Evolutionary conservation across 2,113 vertebrate species (phyloP).

Genomic region (Chaetops frenatus): DNA sequence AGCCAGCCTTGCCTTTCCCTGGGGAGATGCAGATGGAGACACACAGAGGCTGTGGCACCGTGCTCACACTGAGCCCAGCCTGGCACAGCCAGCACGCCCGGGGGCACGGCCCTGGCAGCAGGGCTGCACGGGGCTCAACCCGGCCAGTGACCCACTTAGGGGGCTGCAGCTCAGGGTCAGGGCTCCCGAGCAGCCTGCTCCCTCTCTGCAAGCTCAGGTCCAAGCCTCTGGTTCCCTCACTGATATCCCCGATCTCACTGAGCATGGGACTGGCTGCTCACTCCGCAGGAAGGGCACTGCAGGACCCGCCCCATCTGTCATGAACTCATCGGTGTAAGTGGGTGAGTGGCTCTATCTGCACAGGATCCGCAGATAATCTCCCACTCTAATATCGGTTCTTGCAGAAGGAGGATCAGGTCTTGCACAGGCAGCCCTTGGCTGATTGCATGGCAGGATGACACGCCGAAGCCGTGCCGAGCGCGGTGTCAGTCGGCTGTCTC

Average conservation of each 20-base stretch:
- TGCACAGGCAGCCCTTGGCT: neutral
- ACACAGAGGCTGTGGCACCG: neutral
- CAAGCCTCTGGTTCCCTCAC: no score
- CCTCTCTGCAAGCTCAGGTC: neutral
- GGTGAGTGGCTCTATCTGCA: neutral
- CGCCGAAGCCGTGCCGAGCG: neutral
- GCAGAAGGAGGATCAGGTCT: neutral
- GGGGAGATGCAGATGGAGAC: neutral
- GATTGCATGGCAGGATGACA: neutral
- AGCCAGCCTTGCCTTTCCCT: neutral
- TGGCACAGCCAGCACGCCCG: neutral
- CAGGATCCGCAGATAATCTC: neutral
- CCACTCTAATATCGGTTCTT: neutral
- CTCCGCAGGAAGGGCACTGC: neutral
- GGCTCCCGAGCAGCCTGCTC: neutral
- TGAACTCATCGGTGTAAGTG: neutral
- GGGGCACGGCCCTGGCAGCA: neutral
- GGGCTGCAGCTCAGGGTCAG: fast-evolving
- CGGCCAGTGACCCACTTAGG: fast-evolving
- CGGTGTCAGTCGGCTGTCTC: neutral
- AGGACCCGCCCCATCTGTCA: neutral
- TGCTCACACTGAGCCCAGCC: neutral
- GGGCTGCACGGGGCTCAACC: fast-evolving
- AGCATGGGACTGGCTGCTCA: neutral
- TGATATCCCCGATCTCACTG: fast-evolving